A percentile compares a stretch with the other conserved stretches of the same genome.
These are phyloP conservation scores for Grapholita molesta DNA, from an alignment of 1,140 invertebrate species.

Conservation along the genomic window DNA sequence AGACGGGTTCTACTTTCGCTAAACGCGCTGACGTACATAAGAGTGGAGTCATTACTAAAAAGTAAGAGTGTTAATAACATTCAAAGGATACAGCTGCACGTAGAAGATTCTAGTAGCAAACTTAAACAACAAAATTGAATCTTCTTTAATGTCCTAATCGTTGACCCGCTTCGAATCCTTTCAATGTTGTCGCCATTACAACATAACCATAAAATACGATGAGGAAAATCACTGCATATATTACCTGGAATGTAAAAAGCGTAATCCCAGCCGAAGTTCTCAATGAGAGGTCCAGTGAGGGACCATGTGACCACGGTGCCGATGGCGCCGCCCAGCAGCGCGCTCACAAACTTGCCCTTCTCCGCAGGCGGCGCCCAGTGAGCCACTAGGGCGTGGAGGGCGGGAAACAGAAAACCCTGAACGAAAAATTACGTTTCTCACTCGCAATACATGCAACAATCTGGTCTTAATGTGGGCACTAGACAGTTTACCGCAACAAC, in stretches of 20 bases:
- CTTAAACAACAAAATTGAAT: background rate
- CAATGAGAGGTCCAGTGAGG: constrained; percentile 82
- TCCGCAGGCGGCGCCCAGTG: constrained; percentile 87
- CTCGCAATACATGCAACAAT: background rate
- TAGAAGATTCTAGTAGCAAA: background rate
- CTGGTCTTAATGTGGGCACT: background rate
- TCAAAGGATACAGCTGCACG: too few species aligned
- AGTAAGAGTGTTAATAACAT: too few species aligned
- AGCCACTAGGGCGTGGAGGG: constrained; percentile 85
- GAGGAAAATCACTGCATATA: constrained; percentile 13
- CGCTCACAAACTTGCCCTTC: constrained; percentile 86
- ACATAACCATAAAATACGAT: background rate
- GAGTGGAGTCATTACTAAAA: too few species aligned
- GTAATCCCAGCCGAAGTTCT: constrained; percentile 83
- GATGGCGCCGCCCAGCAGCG: constrained; percentile 85
- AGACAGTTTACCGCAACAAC: background rate
- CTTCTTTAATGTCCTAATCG: background rate
- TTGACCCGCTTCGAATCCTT: background rate
- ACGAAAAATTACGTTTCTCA: constrained; percentile 14
- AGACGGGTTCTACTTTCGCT: too few species aligned
- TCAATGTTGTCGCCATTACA: background rate
- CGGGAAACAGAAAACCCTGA: constrained; percentile 84
- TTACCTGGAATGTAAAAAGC: constrained; percentile 86
- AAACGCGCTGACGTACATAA: too few species aligned
- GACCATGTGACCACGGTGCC: constrained; percentile 88